Percentiles rank a stretch among this genome's conserved stretches.
Evolutionary conservation across 2,888 invertebrate genomes (phyloP).

Genomic region (Eristalinus aeneus): DNA sequence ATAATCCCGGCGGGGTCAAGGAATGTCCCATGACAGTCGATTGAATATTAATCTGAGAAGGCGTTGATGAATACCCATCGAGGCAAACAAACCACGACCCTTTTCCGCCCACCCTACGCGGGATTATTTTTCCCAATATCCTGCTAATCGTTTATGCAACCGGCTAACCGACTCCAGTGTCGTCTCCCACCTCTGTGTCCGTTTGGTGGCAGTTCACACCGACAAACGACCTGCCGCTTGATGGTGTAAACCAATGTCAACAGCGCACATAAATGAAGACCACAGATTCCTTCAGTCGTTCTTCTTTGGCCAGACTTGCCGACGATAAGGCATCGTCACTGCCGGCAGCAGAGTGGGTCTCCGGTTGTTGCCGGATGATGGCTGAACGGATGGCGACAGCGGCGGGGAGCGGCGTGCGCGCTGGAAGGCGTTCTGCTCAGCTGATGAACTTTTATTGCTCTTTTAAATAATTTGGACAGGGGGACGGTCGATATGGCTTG

Average conservation of each 20-base stretch:
- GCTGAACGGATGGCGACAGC: neutral
- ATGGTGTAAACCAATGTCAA: slow-evolving; percentile 61
- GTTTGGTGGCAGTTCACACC: neutral
- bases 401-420: neutral
- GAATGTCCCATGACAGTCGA: slow-evolving; percentile 10
- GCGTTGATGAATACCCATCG: slow-evolving; percentile 56
- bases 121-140: slow-evolving; percentile 65
- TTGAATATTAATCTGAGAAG: slow-evolving; percentile 30
- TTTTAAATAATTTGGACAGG: slow-evolving; percentile 58
- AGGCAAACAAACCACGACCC: slow-evolving; percentile 38
- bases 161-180: slow-evolving; percentile 49
- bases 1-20: neutral
- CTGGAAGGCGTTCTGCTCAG: neutral
- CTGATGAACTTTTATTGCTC: slow-evolving; percentile 54
- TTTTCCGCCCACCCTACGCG: neutral
- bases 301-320: neutral
- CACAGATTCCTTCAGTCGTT: slow-evolving; percentile 8
- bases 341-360: neutral
- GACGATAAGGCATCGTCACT: neutral
- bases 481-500: slow-evolving; percentile 22
- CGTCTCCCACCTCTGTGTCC: no score
- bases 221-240: slow-evolving; percentile 28
- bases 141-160: slow-evolving; percentile 65
- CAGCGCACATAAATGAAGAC: slow-evolving; percentile 44
- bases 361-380: neutral